Conservation (phyloP, 2,888 invertebrate genomes). For the Mythimna pallens region DNA sequence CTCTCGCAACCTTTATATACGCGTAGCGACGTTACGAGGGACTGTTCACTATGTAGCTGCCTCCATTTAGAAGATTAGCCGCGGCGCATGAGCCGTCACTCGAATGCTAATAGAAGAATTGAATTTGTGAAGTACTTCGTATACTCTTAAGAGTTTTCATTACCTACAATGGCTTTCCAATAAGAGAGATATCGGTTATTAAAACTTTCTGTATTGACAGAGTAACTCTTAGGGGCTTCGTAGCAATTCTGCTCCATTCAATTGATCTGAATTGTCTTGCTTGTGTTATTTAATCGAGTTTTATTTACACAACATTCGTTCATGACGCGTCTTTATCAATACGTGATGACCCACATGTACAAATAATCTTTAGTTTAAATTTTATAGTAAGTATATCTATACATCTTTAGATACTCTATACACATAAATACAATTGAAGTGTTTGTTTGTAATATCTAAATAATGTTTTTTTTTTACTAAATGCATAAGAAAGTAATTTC, state of each 20-base stretch:
- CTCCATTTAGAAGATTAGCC: slow-evolving; percentile 82
- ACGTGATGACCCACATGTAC: not conserved
- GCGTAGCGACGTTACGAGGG: slow-evolving; percentile 66
- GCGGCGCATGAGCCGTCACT: slow-evolving; percentile 78
- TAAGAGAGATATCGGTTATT: slow-evolving; percentile 20
- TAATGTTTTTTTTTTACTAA: too few species aligned
- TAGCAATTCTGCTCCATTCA: not conserved
- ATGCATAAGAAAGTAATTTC: too few species aligned
- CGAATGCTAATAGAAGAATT: slow-evolving; percentile 70
- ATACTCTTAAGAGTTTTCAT: slow-evolving; percentile 32
- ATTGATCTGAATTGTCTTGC: slow-evolving; percentile 6
- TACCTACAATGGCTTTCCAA: slow-evolving; percentile 10
- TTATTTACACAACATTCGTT: slow-evolving; percentile 1
- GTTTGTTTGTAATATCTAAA: too few species aligned
- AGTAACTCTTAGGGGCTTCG: not conserved
- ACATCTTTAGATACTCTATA: too few species aligned
- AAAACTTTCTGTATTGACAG: slow-evolving; percentile 20
- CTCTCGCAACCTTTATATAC: slow-evolving; percentile 83
- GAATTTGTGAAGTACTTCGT: slow-evolving; percentile 47
- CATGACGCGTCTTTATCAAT: slow-evolving; percentile 18
- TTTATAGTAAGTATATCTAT: not conserved
- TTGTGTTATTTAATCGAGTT: slow-evolving; percentile 13
- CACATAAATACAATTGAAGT: too few species aligned
- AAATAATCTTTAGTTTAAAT: slow-evolving; percentile 15
- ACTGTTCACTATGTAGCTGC: slow-evolving; percentile 72